Evolutionary conservation across 2,888 invertebrate genomes (phyloP), one percentile per base, ranked within the genome.

Genomic region (Leptinotarsa juncta): DNA sequence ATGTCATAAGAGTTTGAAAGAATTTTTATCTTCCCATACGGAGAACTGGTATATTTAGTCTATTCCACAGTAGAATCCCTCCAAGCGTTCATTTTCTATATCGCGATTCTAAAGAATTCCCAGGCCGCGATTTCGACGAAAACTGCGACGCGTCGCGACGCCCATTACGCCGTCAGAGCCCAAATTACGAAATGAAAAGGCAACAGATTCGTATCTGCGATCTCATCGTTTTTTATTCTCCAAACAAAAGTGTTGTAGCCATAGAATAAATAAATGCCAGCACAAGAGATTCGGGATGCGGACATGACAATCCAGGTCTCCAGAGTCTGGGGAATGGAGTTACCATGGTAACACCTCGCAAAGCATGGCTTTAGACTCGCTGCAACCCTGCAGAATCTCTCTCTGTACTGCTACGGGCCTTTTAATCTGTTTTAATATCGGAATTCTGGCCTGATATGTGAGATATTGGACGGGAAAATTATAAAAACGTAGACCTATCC

Each of bases 241-340:
- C 75, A 75, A 77, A 77, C 77, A 77, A 77, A 77, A 77, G 77
- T 77, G 77, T 78, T 76, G 76, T 74, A 71, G 67, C 78, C 74
- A 68, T 76, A 76, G 78, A 78, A 78, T 78, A 76, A 78, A 78
- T 78, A 78, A 78, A 78, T 76, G 78, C 78, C 76, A 76, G 74
- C 78, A 78, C 76, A 75, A 78, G 76, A 79, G 78, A 79, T 78
- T 79, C 73, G 76, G 78, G 78, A 80, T 81, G 78, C 78, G 80
- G 79, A 76, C 80, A 80, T 79, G 80, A 82, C 81, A 78, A 80
- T 82, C 82, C 80, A 77, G 82, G 82, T 79, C 82, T 82, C 82
- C 76, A 73, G 82, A 82, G 82, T 80, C 80, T 79, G 81, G 81
- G 81, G 79, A 81, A 79, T 67, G 74, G 74, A 75, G 78, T 82